Percentiles rank a stretch among this genome's conserved stretches.
phyloP scores from a whole-genome alignment of 1,140 invertebrate genomes.

The Parasteatoda tepidariorum region DNA sequence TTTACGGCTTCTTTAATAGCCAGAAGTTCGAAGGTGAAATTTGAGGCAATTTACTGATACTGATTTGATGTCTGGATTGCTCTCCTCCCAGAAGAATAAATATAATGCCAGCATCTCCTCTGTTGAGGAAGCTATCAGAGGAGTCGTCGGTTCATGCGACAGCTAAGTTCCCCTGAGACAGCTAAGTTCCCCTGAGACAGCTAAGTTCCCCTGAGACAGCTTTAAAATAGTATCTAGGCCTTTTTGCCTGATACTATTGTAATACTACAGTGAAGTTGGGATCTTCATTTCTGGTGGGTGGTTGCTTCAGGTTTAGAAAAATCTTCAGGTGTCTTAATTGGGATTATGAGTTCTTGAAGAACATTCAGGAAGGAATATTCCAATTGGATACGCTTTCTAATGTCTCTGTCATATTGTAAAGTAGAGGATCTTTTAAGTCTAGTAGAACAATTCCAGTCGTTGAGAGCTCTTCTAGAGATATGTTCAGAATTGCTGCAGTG shows the following conservation, averaged over 20 bases:
- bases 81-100: background rate
- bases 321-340: background rate
- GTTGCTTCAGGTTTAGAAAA: background rate
- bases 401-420: background rate
- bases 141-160: background rate
- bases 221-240: background rate
- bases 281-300: too few relatives aligned
- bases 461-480: background rate
- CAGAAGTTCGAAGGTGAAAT: background rate
- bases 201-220: too few relatives aligned
- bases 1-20: background rate
- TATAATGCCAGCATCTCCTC: background rate
- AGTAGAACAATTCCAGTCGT: background rate
- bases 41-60: background rate
- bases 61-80: background rate
- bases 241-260: background rate
- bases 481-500: background rate
- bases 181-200: background rate
- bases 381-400: background rate
- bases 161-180: background rate
- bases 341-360: background rate
- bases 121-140: background rate
- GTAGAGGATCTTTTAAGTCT: background rate
- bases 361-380: background rate
- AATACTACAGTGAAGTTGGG: too few relatives aligned